Evolutionary conservation across 2,888 invertebrate genomes (phyloP).

Genomic region (Alentia gelatinosa): DNA sequence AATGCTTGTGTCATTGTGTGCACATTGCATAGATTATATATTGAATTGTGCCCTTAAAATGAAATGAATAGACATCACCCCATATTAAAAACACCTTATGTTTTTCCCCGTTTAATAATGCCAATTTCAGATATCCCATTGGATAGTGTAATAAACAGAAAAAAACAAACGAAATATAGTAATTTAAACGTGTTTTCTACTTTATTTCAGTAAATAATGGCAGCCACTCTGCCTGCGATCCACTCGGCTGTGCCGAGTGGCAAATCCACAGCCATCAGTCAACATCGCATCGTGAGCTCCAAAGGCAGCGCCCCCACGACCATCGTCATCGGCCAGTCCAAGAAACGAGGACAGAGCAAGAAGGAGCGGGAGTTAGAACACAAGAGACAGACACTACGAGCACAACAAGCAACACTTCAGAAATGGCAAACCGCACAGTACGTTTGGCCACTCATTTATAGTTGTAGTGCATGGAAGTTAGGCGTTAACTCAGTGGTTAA

Average conservation of each 20-base stretch:
- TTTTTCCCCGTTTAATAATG: too few relatives aligned
- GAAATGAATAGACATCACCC: too few relatives aligned
- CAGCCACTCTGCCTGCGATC: slow-evolving; percentile 58
- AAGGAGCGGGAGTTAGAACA: slow-evolving; percentile 56
- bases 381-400: slow-evolving; percentile 27
- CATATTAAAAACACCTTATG: too few relatives aligned
- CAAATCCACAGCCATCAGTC: slow-evolving; percentile 41
- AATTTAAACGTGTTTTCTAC: background rate
- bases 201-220: slow-evolving; percentile 46
- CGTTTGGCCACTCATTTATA: too few relatives aligned
- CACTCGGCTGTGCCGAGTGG: background rate
- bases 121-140: too few relatives aligned
- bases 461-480: too few relatives aligned
- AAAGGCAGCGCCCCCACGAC: background rate
- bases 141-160: too few relatives aligned
- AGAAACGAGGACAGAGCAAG: slow-evolving; percentile 53
- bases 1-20: too few relatives aligned
- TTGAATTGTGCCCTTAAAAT: too few relatives aligned
- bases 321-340: background rate
- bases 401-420: slow-evolving; percentile 55
- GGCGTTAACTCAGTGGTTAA: too few relatives aligned
- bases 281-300: background rate
- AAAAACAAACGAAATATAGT: too few relatives aligned
- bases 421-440: slow-evolving; percentile 58
- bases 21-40: too few relatives aligned